Evolutionary conservation across 2,113 vertebrate genomes (phyloP).

Genomic region (Marcusenius ussheri): DNA sequence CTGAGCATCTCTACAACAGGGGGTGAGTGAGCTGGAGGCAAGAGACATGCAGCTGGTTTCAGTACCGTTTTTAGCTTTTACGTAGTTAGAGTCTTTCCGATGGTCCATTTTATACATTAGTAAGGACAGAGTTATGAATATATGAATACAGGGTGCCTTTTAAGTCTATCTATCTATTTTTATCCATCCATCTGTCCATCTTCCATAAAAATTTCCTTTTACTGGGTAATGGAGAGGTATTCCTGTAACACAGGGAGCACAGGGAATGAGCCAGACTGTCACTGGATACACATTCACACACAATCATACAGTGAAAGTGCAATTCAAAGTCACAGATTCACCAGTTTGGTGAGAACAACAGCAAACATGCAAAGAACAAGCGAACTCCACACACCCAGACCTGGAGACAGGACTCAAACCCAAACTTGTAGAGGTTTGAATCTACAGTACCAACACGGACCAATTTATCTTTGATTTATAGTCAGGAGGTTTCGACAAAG

Average conservation of each 20-base stretch:
- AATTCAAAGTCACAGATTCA: neutral
- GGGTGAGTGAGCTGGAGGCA: neutral
- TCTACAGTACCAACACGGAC: neutral
- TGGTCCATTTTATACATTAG: neutral
- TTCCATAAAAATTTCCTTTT: neutral
- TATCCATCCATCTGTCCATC: neutral
- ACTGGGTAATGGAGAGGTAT: neutral
- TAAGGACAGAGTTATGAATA: neutral
- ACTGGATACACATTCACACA: neutral
- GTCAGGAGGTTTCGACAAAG: neutral
- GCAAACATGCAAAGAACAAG: neutral
- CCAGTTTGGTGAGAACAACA: neutral
- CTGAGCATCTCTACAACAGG: neutral
- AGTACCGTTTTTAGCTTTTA: neutral
- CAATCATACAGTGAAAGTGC: neutral
- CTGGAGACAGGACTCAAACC: neutral
- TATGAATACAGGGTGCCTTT: neutral
- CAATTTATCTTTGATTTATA: neutral
- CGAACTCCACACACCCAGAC: neutral
- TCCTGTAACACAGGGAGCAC: neutral
- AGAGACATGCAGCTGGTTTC: neutral
- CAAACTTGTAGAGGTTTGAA: neutral
- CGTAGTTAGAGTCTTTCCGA: neutral
- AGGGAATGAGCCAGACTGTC: neutral
- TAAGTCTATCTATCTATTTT: neutral